Conservation (phyloP, 2,888 invertebrate species). For the Xestia ashworthii region DNA sequence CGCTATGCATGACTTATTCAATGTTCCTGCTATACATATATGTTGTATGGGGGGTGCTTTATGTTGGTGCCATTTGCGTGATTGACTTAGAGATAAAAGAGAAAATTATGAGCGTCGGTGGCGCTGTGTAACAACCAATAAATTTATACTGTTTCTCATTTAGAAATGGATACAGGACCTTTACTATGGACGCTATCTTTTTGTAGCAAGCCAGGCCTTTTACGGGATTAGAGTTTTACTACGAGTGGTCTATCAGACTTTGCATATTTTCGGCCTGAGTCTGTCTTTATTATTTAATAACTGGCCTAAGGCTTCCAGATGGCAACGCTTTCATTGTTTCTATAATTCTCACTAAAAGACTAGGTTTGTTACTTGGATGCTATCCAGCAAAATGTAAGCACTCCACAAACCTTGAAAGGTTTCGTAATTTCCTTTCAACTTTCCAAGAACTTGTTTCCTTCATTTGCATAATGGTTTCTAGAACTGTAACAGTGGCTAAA, state of each 20-base stretch:
- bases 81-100: conserved; percentile 73
- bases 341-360: conserved; percentile 15
- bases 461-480: conserved; percentile 28
- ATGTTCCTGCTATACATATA: conserved; percentile 46
- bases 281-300: conserved; percentile 43
- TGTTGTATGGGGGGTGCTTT: conserved; percentile 57
- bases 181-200: conserved; percentile 53
- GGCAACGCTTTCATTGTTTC: conserved; percentile 19
- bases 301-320: conserved; percentile 35
- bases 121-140: conserved; percentile 67
- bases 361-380: conserved; percentile 35
- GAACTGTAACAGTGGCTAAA: conserved; percentile 31
- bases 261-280: conserved; percentile 39
- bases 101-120: conserved; percentile 69
- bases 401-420: conserved; percentile 6
- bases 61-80: conserved; percentile 69
- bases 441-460: conserved; percentile 8
- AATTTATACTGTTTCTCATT: conserved; percentile 74
- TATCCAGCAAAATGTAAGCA: conserved; percentile 18
- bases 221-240: conserved; percentile 61
- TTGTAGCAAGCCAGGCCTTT: conserved; percentile 54
- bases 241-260: conserved; percentile 43
- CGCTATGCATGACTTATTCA: conserved; percentile 63
- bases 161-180: conserved; percentile 72
- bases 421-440: conserved; percentile 38